These are phyloP conservation scores for Entomyzon cyanotis DNA, from an alignment of 2,113 vertebrate genomes.

Conservation along the genomic window DNA sequence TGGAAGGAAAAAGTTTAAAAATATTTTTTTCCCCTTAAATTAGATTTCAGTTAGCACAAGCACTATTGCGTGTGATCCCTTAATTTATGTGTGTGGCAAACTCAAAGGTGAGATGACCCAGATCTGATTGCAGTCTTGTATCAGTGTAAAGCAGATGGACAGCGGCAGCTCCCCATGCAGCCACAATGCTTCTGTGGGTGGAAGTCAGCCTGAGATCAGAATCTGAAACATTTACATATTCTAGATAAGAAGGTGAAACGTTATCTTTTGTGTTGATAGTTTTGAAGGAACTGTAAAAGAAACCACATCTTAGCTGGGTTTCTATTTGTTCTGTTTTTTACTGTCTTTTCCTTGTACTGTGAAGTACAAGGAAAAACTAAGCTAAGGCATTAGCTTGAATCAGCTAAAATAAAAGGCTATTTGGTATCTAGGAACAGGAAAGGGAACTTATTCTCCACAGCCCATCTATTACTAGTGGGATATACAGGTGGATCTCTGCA, in stretches of 20 bases:
- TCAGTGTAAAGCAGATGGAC: constrained; percentile 20
- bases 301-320: background rate
- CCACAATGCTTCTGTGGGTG: rapidly evolving
- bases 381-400: background rate
- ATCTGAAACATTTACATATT: constrained; percentile 8
- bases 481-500: background rate
- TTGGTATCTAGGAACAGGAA: background rate
- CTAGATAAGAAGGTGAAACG: constrained; percentile 22
- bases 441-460: background rate
- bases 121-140: background rate
- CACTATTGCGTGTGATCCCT: background rate
- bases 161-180: background rate
- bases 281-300: background rate
- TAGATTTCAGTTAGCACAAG: background rate
- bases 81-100: background rate
- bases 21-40: background rate
- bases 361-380: background rate
- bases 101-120: constrained; percentile 12
- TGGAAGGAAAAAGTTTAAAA: background rate
- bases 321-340: background rate
- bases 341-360: background rate
- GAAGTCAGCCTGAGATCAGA: background rate
- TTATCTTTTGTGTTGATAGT: background rate
- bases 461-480: background rate
- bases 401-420: background rate